Evolutionary conservation across 64 coral and sea anemone genomes (phyloP), one percentile per base, ranked within the genome.

Genomic region (Orbicella faveolata): DNA sequence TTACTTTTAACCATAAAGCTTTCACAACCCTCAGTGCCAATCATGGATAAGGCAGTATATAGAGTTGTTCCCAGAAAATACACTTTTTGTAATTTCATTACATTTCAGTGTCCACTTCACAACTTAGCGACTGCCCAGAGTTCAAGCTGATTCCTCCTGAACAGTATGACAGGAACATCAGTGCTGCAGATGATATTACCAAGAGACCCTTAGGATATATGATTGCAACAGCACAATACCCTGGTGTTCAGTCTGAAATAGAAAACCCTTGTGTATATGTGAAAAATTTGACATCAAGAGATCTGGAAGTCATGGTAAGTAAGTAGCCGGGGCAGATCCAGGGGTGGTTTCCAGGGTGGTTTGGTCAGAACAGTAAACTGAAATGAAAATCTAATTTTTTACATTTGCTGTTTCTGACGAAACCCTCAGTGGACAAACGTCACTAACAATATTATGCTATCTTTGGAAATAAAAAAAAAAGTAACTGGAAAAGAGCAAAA

Each of bases 201-300:
- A 98, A 93, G 37, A 67, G 93, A 8, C 96, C 96, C 19, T 79
- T 95, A 52, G 96, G 96, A 14, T 98, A 93, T 52, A 53, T 65
- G 35, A 85, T 57, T 87, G 77, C 0, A 14, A 36, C 3, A 25
- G 92, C 83, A 30, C 0, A n/a, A 19, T 93, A 88, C 39, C 92
- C 92, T 73, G 74, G 34, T 20, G 78, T 68, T 4, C 61, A 18
- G 0, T 34, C 95, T 34, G 55, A 34, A 52, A 84, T 94, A 70
- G 54, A 26, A 23, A 96, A 96, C 64, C 92, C 92, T 26, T 96
- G 95, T 84, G 83, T 76, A 7, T 62, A 12, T 55, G 34, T 96
- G 14, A 87, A 37, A 52, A 93, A 96, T 75, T 84, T 96, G 51
- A 96, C 92, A 36, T 57, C 55, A 61, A 93, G 76, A 74, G 41